These are phyloP conservation scores for Perccottus glenii DNA, from an alignment of 2,113 vertebrate genomes.

Conservation along the genomic window DNA sequence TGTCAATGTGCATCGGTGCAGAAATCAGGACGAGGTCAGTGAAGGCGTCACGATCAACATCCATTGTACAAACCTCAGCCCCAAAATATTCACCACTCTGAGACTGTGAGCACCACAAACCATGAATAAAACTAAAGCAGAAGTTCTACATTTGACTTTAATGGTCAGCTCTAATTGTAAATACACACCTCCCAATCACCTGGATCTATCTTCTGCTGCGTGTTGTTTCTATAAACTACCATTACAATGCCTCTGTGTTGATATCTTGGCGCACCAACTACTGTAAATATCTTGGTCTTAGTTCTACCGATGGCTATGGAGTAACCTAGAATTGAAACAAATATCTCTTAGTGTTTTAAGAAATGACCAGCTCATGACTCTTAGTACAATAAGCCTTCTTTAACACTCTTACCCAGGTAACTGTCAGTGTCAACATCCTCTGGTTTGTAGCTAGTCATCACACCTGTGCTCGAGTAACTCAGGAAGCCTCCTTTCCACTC, in stretches of 20 bases:
- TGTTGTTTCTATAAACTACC: accelerated
- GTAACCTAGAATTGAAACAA: slow-evolving; percentile 65
- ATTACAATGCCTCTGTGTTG: slow-evolving; percentile 66
- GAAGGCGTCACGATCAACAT: slow-evolving; percentile 60
- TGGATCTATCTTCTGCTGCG: slow-evolving; percentile 16
- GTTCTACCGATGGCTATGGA: slow-evolving; percentile 61
- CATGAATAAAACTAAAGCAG: neutral
- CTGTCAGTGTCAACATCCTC: slow-evolving; percentile 29
- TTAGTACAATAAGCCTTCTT: no score
- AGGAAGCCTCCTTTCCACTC: slow-evolving; percentile 73
- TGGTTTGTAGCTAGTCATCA: neutral
- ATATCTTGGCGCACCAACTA: slow-evolving; percentile 76
- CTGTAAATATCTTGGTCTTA: accelerated
- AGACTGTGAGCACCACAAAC: slow-evolving; percentile 18
- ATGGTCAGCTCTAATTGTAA: neutral
- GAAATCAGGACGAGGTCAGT: slow-evolving; percentile 83
- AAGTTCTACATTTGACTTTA: neutral
- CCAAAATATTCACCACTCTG: slow-evolving; percentile 88
- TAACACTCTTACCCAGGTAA: slow-evolving; percentile 65
- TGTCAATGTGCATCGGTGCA: slow-evolving; percentile 75
- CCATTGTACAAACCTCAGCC: slow-evolving; percentile 80
- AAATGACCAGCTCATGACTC: no score
- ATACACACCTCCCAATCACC: slow-evolving; percentile 44
- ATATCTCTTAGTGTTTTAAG: neutral
- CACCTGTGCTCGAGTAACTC: accelerated